phyloP scores from a whole-genome alignment of 2,888 invertebrate species.

The Masnerella sp. region DNA sequence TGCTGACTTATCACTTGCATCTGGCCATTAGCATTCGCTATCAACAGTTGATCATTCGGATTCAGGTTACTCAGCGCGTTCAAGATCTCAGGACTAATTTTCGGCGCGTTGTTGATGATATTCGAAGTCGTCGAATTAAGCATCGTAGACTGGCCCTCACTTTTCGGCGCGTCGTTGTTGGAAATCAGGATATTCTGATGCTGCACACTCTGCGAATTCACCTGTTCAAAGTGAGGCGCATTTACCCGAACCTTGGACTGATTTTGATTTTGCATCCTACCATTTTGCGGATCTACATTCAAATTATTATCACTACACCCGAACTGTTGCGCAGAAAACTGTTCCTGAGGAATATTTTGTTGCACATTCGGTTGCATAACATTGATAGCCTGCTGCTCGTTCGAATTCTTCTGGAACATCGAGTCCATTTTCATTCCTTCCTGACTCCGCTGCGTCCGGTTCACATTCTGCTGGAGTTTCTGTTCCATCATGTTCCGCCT shows the following conservation, averaged over 20 bases:
- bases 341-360: slow-evolving; percentile 8
- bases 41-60: slow-evolving; percentile 75
- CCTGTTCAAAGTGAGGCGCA: slow-evolving; percentile 63
- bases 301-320: slow-evolving; percentile 27
- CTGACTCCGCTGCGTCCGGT: slow-evolving; percentile 34
- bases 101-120: slow-evolving; percentile 74
- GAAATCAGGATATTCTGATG: slow-evolving; percentile 74
- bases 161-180: slow-evolving; percentile 42
- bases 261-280: no score
- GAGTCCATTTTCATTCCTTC: slow-evolving; percentile 63
- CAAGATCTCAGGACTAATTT: slow-evolving; percentile 75
- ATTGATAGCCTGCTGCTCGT: slow-evolving; percentile 69
- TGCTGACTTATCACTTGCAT: slow-evolving; percentile 77
- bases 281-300: slow-evolving; percentile 62
- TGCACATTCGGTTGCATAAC: slow-evolving; percentile 63
- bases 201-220: slow-evolving; percentile 66
- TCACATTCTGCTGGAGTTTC: slow-evolving; percentile 70
- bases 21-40: slow-evolving; percentile 76
- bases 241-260: slow-evolving; percentile 51
- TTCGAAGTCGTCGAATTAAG: slow-evolving; percentile 72
- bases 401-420: slow-evolving; percentile 68
- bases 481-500: slow-evolving; percentile 72
- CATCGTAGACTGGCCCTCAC: slow-evolving; percentile 7
- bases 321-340: slow-evolving; percentile 21
- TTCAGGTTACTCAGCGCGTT: slow-evolving; percentile 75